phyloP scores from a whole-genome alignment of 2,888 invertebrate species.

The Macrophya alboannulata region DNA sequence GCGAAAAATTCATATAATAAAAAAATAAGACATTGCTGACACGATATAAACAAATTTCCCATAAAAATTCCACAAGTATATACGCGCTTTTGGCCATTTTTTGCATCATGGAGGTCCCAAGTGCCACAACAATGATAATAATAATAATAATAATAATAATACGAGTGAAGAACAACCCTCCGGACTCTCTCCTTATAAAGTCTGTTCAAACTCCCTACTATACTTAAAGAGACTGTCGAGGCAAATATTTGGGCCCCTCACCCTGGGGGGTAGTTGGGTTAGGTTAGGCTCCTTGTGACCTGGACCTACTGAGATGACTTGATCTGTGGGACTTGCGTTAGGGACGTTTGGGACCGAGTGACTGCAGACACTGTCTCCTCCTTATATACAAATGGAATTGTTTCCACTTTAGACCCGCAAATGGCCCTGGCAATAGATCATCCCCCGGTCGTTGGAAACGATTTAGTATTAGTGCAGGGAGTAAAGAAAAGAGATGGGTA shows the following conservation, averaged over 20 bases:
- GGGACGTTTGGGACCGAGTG: background rate
- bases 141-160: background rate
- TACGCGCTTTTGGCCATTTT: too few species aligned
- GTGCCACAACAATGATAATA: background rate
- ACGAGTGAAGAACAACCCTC: background rate
- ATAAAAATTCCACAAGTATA: background rate
- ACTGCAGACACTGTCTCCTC: background rate
- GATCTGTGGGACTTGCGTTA: constrained; percentile 29
- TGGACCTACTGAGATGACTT: constrained; percentile 26
- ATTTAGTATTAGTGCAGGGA: too few species aligned
- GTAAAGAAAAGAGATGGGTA: too few species aligned
- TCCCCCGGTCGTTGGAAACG: background rate
- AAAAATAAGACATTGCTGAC: background rate
- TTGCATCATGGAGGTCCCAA: too few species aligned
- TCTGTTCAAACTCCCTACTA: background rate
- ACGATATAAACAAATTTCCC: constrained; percentile 27
- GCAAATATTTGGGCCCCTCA: constrained; percentile 49
- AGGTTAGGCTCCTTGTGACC: constrained; percentile 29
- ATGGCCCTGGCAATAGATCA: constrained; percentile 31
- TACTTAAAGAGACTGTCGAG: background rate
- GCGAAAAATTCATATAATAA: too few species aligned
- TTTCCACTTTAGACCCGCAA: constrained; percentile 45
- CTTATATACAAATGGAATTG: constrained; percentile 48
- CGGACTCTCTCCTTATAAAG: background rate
- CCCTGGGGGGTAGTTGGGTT: constrained; percentile 31